These are phyloP conservation scores for Agelastica alni DNA, from an alignment of 2,888 invertebrate genomes.

Conservation along the genomic window DNA sequence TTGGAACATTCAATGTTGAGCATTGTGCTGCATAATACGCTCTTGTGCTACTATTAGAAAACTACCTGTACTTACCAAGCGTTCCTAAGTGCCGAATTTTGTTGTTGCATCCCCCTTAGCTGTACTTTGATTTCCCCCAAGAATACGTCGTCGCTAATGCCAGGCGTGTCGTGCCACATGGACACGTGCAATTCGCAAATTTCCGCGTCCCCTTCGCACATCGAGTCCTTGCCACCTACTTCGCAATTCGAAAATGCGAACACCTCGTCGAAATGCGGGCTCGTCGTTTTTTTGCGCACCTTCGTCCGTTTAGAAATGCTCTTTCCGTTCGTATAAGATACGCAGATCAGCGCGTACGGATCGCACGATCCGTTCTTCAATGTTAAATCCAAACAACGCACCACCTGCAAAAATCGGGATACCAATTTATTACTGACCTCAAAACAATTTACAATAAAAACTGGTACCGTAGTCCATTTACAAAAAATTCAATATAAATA, in stretches of 20 bases:
- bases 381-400: constrained; percentile 86
- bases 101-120: constrained; percentile 70
- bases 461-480: no score
- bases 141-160: constrained; percentile 79
- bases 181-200: constrained; percentile 81
- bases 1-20: no score
- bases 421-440: no score
- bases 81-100: constrained; percentile 63
- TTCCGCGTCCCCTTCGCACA: constrained; percentile 64
- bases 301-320: constrained; percentile 80
- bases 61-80: constrained; percentile 70
- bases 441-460: no score
- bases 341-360: constrained; percentile 79
- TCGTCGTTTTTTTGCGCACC: constrained; percentile 85
- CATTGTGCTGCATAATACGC: no score
- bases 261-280: constrained; percentile 86
- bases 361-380: constrained; percentile 90
- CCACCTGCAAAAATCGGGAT: constrained; percentile 55
- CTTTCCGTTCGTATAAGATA: constrained; percentile 79
- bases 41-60: no score
- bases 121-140: constrained; percentile 86
- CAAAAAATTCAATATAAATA: no score
- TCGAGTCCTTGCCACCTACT: constrained; percentile 50
- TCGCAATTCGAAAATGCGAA: constrained; percentile 72
- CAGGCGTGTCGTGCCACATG: constrained; percentile 84